These are phyloP conservation scores for Cosmopolites sordidus DNA, from an alignment of 2,888 invertebrate species.

Conservation along the genomic window DNA sequence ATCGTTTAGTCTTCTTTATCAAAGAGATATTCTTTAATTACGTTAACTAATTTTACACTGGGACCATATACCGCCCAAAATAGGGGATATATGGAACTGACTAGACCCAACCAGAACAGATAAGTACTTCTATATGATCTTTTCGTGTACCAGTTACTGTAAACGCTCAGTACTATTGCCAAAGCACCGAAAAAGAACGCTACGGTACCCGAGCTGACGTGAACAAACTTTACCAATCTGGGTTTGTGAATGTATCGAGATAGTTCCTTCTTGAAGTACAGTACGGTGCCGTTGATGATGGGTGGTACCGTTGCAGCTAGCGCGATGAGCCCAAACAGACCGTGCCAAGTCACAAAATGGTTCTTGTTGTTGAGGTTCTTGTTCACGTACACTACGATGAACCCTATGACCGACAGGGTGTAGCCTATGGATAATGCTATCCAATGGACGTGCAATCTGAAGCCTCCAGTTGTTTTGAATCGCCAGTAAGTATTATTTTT, in stretches of 20 bases:
- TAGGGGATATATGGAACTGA: constrained; percentile 18
- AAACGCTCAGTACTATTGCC: constrained; percentile 34
- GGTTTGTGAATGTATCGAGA: constrained; percentile 29
- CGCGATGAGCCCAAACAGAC: constrained; percentile 39
- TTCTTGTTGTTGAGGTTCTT: constrained; percentile 38
- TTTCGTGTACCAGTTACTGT: constrained; percentile 32
- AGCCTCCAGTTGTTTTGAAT: constrained; percentile 30
- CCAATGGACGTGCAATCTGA: constrained; percentile 41
- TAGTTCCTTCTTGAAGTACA: constrained; percentile 39
- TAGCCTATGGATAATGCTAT: constrained; percentile 36
- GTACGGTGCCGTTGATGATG: constrained; percentile 38
- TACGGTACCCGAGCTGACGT: constrained; percentile 32
- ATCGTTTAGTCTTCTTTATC: constrained; percentile 19
- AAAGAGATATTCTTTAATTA: constrained; percentile 21
- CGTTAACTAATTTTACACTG: constrained; percentile 18
- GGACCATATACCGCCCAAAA: constrained; percentile 26
- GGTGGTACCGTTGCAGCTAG: constrained; percentile 35
- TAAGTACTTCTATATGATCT: constrained; percentile 10
- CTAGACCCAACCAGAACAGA: constrained; percentile 18
- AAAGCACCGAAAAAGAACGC: constrained; percentile 35
- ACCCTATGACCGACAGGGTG: constrained; percentile 35
- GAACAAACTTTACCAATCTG: constrained; percentile 34
- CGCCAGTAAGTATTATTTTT: constrained; percentile 39
- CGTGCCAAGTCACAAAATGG: constrained; percentile 45
- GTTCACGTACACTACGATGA: constrained; percentile 36